Evolutionary conservation across 1,140 invertebrate species (phyloP), one percentile per base, ranked within the genome.

Genomic region (Bombus soroeensis): DNA sequence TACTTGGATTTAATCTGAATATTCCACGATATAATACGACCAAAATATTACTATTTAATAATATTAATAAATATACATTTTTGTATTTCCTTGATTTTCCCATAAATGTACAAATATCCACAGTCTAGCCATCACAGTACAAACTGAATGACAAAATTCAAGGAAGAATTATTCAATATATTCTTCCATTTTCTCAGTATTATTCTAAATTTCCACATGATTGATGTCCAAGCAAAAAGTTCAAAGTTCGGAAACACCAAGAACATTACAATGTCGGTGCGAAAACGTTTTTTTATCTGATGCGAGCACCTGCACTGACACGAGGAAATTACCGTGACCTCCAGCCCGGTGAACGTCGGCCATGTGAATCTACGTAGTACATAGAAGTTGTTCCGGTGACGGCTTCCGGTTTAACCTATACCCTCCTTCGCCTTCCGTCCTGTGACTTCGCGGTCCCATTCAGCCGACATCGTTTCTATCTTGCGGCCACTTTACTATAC

Each of bases 341-440:
- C 87, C 13, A 22, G 22, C n/a, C 64, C 74, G 81, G 77, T 87
- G 87, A 89, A 87, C 91, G 88, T 82, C 91, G 91, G 62, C 92
- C 93, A 94, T 94, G 94, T 94, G 94, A 94, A 95, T 93, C 87
- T 91, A 86, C 77, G 37, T 86, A 84, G 91, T 53, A 53, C 47
- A 22, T 81, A 93, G 89, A 91, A 92, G 93, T 85, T 90, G 93
- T 94, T 94, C 93, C 92, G 93, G 93, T 90, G 90, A 85, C 91
- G 90, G 89, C 93, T 94, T 95, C 94, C 94, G 94, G 93, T 95
- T 94, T 91, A 91, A 88, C 91, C 92, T 91, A 89, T 86, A 87
- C 89, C 88, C 81, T 70, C 79, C 66, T 62, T 73, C 75, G 77
- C 62, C 75, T 73, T 41, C 71, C 77, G 70, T 9, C 72, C 32